These are phyloP conservation scores for Parnassius mnemosyne DNA, from an alignment of 2,888 invertebrate genomes.

Conservation along the genomic window DNA sequence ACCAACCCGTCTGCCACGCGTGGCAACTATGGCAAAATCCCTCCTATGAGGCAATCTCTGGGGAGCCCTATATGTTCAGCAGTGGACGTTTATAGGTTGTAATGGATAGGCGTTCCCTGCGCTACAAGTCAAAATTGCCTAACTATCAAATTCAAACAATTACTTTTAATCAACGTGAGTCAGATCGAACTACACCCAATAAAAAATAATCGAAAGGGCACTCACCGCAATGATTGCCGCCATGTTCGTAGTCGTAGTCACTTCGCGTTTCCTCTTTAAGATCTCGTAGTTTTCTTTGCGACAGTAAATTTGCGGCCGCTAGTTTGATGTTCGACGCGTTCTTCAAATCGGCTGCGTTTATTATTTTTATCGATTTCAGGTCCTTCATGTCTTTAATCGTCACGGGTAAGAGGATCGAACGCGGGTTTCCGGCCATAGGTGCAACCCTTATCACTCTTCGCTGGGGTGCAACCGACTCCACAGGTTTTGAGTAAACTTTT, in stretches of 20 bases:
- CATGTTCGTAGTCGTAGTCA: slow-evolving; percentile 65
- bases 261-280: slow-evolving; percentile 57
- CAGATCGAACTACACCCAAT: slow-evolving; percentile 10
- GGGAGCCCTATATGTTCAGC: no score
- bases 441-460: slow-evolving; percentile 68
- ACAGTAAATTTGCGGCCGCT: slow-evolving; percentile 72
- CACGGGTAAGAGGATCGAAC: slow-evolving; percentile 86
- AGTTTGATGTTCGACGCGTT: slow-evolving; percentile 77
- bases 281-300: slow-evolving; percentile 70
- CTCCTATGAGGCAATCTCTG: no score
- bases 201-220: slow-evolving; percentile 17
- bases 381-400: slow-evolving; percentile 86
- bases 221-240: slow-evolving; percentile 59
- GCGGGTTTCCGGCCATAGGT: slow-evolving; percentile 76
- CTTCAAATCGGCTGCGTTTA: slow-evolving; percentile 82
- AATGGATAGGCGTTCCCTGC: neutral
- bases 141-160: slow-evolving; percentile 40
- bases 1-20: no score
- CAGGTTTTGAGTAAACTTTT: slow-evolving; percentile 72
- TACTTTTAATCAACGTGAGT: slow-evolving; percentile 45
- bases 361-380: slow-evolving; percentile 86
- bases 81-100: no score
- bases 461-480: slow-evolving; percentile 68
- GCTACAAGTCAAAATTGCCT: slow-evolving; percentile 32
- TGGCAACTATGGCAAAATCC: no score